Percentiles rank a stretch among this genome's conserved stretches.
phyloP scores from a whole-genome alignment of 1,140 invertebrate species.

The Coptotermes formosanus region DNA sequence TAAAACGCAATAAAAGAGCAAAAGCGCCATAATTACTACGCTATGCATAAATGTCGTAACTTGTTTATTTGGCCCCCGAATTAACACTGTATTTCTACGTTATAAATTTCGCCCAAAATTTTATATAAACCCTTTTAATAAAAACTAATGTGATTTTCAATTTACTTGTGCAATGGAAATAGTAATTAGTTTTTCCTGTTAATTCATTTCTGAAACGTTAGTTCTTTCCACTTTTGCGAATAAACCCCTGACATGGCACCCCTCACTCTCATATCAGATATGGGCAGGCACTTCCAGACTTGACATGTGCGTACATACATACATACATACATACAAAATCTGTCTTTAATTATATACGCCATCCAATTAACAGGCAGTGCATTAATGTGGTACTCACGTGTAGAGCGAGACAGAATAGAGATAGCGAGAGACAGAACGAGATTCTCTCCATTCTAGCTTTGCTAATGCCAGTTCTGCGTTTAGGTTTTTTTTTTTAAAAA shows the following conservation, averaged over 20 bases:
- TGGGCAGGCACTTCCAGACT: not conserved
- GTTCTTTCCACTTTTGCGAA: not conserved
- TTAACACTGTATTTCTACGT: too few species aligned
- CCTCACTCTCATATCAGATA: not conserved
- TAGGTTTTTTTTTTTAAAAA: too few species aligned
- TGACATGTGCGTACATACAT: not conserved
- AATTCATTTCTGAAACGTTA: not conserved
- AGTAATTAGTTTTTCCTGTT: constrained; percentile 5
- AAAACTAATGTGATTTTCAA: not conserved
- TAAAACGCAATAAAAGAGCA: too few species aligned
- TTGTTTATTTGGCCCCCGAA: too few species aligned
- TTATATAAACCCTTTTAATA: not conserved
- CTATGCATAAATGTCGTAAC: too few species aligned
- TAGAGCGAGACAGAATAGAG: not conserved
- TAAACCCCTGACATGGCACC: not conserved
- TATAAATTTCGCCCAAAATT: too few species aligned
- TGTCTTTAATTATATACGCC: constrained; percentile 13
- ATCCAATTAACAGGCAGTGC: not conserved
- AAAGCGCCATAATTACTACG: too few species aligned
- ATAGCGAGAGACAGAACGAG: not conserved
- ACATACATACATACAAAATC: not conserved
- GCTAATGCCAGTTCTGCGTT: not conserved
- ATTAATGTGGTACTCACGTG: not conserved
- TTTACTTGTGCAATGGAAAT: constrained; percentile 6
- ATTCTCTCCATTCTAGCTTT: not conserved